Evolutionary conservation across 2,888 invertebrate genomes (phyloP).

Genomic region (Troglohyphantes excavatus): DNA sequence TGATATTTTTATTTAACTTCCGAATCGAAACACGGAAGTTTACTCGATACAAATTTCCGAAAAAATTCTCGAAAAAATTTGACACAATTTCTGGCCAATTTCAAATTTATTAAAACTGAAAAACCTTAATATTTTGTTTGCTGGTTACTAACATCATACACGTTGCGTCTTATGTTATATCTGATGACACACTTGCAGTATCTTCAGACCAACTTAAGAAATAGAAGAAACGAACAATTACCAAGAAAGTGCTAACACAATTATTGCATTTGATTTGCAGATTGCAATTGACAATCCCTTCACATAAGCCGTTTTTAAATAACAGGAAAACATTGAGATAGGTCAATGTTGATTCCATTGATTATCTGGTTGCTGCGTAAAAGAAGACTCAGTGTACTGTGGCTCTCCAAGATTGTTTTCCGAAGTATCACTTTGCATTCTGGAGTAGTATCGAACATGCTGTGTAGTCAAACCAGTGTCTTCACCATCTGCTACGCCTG

Average conservation of each 20-base stretch:
- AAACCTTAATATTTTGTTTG: background rate
- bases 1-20: no score
- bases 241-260: slow-evolving; percentile 7
- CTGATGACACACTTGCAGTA: background rate
- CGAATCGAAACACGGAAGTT: no score
- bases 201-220: background rate
- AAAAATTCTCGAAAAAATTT: no score
- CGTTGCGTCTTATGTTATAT: background rate
- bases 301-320: background rate
- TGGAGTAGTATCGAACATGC: slow-evolving; percentile 82
- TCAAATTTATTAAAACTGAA: background rate
- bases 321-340: background rate
- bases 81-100: no score
- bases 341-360: slow-evolving; percentile 20
- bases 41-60: no score
- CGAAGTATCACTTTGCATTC: slow-evolving; percentile 80
- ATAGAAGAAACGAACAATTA: background rate
- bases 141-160: background rate
- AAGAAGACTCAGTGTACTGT: slow-evolving; percentile 66
- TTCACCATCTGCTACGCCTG: slow-evolving; percentile 77
- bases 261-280: background rate
- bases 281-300: background rate
- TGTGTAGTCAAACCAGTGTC: slow-evolving; percentile 81
- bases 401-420: slow-evolving; percentile 72
- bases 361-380: slow-evolving; percentile 54